A percentile compares a stretch with the other conserved stretches of the same genome.
Conservation (phyloP, 2,797 vertebrate genomes). For the Valencia hispanica region DNA sequence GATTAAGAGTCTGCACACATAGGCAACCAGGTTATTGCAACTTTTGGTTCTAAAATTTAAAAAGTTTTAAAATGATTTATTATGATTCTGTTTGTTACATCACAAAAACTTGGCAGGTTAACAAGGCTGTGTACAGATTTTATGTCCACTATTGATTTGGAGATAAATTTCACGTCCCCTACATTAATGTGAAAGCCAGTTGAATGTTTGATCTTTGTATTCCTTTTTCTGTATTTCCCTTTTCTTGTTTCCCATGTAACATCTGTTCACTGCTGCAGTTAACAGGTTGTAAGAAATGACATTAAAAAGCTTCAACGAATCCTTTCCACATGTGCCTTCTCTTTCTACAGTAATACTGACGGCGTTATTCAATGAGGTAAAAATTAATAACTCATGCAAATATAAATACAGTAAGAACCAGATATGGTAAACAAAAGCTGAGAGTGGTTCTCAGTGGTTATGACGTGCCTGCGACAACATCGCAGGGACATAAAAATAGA, state of each 20-base stretch:
- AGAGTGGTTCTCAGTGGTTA: conserved; percentile 25
- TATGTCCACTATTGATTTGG: background rate
- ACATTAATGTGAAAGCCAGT: background rate
- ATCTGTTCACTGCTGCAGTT: background rate
- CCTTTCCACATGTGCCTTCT: background rate
- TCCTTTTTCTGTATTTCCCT: conserved; percentile 50
- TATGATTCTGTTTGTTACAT: background rate
- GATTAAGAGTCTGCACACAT: background rate
- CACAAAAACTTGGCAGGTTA: background rate
- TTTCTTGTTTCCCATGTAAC: conserved; percentile 24
- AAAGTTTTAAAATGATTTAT: background rate
- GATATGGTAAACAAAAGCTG: conserved; percentile 10
- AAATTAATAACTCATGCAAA: conserved; percentile 62
- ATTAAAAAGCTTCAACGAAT: background rate
- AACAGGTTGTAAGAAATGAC: background rate
- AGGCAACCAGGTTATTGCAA: background rate
- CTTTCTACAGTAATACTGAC: conserved; percentile 46
- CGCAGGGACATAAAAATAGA: background rate
- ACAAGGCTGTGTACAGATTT: background rate
- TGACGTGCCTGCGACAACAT: conserved; percentile 15
- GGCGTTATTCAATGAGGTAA: conserved; percentile 62
- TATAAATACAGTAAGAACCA: conserved; percentile 62
- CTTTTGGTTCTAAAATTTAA: background rate
- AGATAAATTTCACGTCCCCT: conserved; percentile 12
- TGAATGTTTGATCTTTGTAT: background rate